Percentiles rank a stretch among this genome's conserved stretches.
phyloP scores from a whole-genome alignment of 2,113 vertebrate genomes.

The Hemiscyllium ocellatum region DNA sequence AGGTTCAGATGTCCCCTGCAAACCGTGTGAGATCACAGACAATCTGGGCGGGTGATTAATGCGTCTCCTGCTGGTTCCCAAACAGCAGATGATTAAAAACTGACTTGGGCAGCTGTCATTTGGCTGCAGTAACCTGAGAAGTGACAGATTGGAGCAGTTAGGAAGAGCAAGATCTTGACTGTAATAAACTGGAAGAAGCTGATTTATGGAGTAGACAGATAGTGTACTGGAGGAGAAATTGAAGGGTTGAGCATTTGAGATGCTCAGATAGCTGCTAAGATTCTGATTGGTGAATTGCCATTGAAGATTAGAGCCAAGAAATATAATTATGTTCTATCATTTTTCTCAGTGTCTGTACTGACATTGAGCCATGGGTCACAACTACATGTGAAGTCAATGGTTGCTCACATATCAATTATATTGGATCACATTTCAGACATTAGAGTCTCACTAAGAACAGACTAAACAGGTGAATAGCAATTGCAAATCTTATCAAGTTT shows the following conservation, averaged over 20 bases:
- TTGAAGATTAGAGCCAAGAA: neutral
- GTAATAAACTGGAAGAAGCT: conserved; percentile 7
- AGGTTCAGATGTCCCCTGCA: neutral
- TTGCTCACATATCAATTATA: neutral
- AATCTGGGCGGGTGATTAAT: neutral
- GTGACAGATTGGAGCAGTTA: conserved; percentile 12
- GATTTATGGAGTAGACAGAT: conserved; percentile 1
- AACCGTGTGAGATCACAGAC: neutral
- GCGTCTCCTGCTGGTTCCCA: neutral
- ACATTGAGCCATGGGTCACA: neutral
- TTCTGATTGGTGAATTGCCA: neutral
- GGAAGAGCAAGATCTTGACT: neutral
- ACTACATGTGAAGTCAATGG: neutral
- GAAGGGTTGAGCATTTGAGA: neutral
- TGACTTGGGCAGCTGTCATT: conserved; percentile 1
- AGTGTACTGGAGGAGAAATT: neutral
- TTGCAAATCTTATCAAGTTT: neutral
- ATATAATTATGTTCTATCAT: neutral
- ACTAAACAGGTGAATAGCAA: neutral
- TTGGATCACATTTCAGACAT: neutral
- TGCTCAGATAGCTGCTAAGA: neutral
- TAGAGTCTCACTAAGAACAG: neutral
- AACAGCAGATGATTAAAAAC: conserved; percentile 5
- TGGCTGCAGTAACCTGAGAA: neutral
- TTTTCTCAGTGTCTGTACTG: neutral